phyloP scores from a whole-genome alignment of 2,888 invertebrate species.

The Hemicrepidius hirtus region DNA sequence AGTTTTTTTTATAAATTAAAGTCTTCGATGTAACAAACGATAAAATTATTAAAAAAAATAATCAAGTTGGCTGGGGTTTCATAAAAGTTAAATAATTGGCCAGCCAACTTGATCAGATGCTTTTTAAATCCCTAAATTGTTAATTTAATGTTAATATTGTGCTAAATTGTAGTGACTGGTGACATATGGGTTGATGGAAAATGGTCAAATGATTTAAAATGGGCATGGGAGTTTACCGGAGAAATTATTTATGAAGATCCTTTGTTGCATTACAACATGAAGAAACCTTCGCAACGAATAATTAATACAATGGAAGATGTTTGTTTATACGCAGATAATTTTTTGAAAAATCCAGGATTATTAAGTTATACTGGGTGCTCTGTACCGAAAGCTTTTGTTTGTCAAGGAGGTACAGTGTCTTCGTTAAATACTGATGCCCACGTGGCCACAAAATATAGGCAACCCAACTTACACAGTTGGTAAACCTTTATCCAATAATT shows the following conservation, averaged over 20 bases:
- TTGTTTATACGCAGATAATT: slow-evolving; percentile 5
- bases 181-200: slow-evolving; percentile 1
- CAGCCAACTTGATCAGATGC: too few relatives aligned
- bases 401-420: slow-evolving; percentile 22
- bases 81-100: too few relatives aligned
- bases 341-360: neutral
- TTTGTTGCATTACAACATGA: neutral
- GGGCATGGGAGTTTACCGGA: slow-evolving; percentile 7
- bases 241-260: slow-evolving; percentile 12
- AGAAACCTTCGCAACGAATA: neutral
- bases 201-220: neutral
- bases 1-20: neutral
- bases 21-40: too few relatives aligned
- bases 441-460: too few relatives aligned
- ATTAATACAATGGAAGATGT: neutral
- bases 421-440: too few relatives aligned
- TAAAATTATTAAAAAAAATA: too few relatives aligned
- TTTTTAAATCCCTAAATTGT: too few relatives aligned
- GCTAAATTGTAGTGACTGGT: neutral
- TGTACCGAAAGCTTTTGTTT: neutral
- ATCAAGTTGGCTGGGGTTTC: too few relatives aligned
- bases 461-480: too few relatives aligned
- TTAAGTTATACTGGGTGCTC: neutral
- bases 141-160: too few relatives aligned
- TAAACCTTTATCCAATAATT: too few relatives aligned